Evolutionary conservation across 2,888 invertebrate genomes (phyloP).

Genomic region (Dryocosmus kuriphilus): DNA sequence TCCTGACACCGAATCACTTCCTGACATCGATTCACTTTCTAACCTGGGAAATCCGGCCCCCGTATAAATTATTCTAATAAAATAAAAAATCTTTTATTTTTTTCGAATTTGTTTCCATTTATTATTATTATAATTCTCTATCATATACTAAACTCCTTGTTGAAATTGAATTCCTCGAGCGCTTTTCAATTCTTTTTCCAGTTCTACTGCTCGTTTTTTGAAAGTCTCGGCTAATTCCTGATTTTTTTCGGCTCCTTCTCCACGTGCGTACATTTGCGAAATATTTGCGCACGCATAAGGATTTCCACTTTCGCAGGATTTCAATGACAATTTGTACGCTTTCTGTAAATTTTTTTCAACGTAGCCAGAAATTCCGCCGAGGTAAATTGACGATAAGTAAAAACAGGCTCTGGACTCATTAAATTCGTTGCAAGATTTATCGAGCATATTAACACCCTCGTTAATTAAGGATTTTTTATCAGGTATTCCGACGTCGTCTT

Average conservation of each 20-base stretch:
- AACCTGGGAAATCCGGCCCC: no score
- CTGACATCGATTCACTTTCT: no score
- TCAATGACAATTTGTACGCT: conserved; percentile 87
- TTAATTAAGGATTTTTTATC: conserved; percentile 51
- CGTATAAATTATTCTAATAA: no score
- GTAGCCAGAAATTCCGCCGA: conserved; percentile 84
- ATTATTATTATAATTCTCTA: background rate
- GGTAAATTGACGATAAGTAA: conserved; percentile 88
- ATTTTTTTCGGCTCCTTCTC: conserved; percentile 90
- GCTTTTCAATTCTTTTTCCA: conserved; percentile 83
- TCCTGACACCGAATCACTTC: no score
- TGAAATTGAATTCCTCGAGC: conserved; percentile 45
- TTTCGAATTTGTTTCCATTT: no score
- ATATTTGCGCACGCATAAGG: conserved; percentile 94
- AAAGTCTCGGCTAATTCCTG: conserved; percentile 85
- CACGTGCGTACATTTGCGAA: conserved; percentile 90
- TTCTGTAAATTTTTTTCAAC: conserved; percentile 84
- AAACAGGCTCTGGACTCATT: conserved; percentile 87
- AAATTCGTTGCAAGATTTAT: conserved; percentile 78
- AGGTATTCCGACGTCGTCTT: conserved; percentile 3
- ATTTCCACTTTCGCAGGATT: conserved; percentile 91
- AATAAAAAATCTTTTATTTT: no score
- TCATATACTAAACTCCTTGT: conserved; percentile 19
- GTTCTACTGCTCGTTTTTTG: conserved; percentile 84
- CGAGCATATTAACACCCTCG: conserved; percentile 78